Evolutionary conservation across 1,140 invertebrate species (phyloP).

Genomic region (Parasteatoda tepidariorum): DNA sequence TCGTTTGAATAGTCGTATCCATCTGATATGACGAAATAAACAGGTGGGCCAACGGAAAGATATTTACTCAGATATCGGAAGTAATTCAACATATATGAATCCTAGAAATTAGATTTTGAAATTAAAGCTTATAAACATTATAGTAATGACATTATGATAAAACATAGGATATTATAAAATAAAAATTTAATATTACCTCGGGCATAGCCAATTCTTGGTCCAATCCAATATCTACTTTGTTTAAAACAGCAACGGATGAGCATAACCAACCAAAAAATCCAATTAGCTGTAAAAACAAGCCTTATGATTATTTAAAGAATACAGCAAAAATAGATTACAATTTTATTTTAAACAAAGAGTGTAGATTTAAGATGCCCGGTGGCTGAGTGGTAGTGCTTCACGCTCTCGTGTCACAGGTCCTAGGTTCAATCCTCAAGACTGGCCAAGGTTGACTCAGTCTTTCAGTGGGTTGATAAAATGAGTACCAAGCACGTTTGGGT

Average conservation of each 20-base stretch:
- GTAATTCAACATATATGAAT: constrained; percentile 89
- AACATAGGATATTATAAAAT: not conserved
- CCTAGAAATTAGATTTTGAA: constrained; percentile 65
- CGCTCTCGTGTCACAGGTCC: too few species aligned
- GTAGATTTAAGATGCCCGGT: too few species aligned
- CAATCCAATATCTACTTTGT: constrained; percentile 71
- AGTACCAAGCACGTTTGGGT: too few species aligned
- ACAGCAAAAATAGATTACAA: too few species aligned
- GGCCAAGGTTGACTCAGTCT: too few species aligned
- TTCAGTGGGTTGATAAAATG: too few species aligned
- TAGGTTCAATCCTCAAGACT: too few species aligned
- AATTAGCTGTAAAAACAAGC: constrained; percentile 49
- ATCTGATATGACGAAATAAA: constrained; percentile 89
- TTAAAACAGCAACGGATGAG: constrained; percentile 68
- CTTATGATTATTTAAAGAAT: too few species aligned
- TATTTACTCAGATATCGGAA: constrained; percentile 79
- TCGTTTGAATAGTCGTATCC: constrained; percentile 79
- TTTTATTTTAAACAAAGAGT: too few species aligned
- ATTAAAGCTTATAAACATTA: not conserved
- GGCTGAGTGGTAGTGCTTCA: too few species aligned
- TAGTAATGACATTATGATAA: not conserved
- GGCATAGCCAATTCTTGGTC: constrained; percentile 76
- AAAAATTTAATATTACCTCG: constrained; percentile 69
- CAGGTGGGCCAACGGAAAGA: constrained; percentile 86
- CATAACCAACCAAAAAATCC: constrained; percentile 68